Conservation (phyloP, 2,888 invertebrate species). For the Cryptocheilus praepositus region DNA sequence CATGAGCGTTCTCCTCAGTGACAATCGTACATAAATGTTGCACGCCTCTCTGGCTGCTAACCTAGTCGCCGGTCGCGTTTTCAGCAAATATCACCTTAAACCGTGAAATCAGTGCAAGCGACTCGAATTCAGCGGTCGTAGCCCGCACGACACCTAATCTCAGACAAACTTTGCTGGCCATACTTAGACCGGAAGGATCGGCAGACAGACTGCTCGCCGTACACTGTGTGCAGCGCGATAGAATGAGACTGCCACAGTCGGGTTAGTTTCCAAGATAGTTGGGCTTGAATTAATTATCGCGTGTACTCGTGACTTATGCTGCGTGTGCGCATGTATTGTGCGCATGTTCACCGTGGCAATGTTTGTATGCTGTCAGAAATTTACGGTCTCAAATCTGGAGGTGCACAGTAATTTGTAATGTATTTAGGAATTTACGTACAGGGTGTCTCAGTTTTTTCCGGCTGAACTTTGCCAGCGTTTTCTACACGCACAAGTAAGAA, state of each 20-base stretch:
- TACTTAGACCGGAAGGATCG: conserved; percentile 59
- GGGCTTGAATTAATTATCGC: conserved; percentile 59
- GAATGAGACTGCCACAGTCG: conserved; percentile 25
- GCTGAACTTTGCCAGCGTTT: too few species aligned
- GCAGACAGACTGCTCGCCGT: conserved; percentile 58
- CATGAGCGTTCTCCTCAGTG: neutral
- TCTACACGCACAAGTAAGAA: too few species aligned
- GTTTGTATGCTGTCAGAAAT: too few species aligned
- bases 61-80: conserved; percentile 21
- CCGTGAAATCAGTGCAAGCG: conserved; percentile 39
- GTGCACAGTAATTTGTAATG: too few species aligned
- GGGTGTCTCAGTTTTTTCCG: too few species aligned
- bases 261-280: conserved; percentile 60
- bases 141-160: conserved; percentile 50
- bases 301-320: conserved; percentile 24
- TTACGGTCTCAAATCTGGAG: too few species aligned
- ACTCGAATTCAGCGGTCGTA: conserved; percentile 37
- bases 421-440: too few species aligned
- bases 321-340: neutral
- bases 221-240: conserved; percentile 33
- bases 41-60: conserved; percentile 35
- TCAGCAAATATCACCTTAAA: conserved; percentile 32
- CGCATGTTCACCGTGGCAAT: too few species aligned
- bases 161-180: conserved; percentile 49
- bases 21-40: conserved; percentile 23